A percentile compares a stretch with the other conserved stretches of the same genome.
These are phyloP conservation scores for Mellilla xanthometata DNA, from an alignment of 2,888 invertebrate species.

Conservation along the genomic window DNA sequence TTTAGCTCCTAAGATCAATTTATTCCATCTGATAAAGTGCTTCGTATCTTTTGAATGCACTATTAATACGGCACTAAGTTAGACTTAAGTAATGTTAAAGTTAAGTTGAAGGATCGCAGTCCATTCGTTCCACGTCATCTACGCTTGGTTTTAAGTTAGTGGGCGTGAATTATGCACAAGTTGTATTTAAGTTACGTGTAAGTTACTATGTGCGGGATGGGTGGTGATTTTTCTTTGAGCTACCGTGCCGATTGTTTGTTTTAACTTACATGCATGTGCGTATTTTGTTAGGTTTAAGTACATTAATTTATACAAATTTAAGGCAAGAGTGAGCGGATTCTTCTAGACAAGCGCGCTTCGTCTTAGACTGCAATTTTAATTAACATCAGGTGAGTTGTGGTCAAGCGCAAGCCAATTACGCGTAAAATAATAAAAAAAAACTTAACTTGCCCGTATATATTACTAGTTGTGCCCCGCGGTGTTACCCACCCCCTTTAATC, in stretches of 20 bases:
- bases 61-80: conserved; percentile 22
- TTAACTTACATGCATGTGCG: conserved; percentile 5
- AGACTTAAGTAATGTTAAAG: conserved; percentile 32
- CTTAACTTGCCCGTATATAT: no score
- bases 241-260: conserved; percentile 28
- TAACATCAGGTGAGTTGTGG: no score
- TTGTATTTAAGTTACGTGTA: conserved; percentile 32
- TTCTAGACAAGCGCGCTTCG: no score
- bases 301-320: no score
- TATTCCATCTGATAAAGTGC: conserved; percentile 5
- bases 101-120: conserved; percentile 43
- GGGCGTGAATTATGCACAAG: conserved; percentile 46
- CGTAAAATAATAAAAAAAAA: no score
- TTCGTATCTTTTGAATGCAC: conserved; percentile 9
- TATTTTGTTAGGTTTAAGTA: conserved; percentile 18
- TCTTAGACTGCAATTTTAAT: no score
- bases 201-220: conserved; percentile 27
- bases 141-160: conserved; percentile 38
- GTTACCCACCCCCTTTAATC: no score
- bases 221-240: conserved; percentile 34
- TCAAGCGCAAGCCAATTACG: no score
- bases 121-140: conserved; percentile 43
- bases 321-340: no score
- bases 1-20: conserved; percentile 1
- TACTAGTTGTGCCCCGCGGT: no score